Evolutionary conservation across 2,797 vertebrate species (phyloP), one percentile per base, ranked within the genome.

Genomic region (Liparis tanakae): DNA sequence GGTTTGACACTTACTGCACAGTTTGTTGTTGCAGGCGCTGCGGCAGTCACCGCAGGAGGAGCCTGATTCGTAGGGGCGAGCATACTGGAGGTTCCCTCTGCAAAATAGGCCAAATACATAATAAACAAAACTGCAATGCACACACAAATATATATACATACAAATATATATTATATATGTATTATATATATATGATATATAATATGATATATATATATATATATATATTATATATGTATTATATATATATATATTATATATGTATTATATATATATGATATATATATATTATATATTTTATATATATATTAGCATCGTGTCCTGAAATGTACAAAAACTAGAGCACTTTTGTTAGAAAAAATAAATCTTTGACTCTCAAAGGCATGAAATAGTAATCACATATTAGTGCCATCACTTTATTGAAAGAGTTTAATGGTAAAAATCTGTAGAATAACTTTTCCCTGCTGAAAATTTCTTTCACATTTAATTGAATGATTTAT

Each of bases 31-130:
- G 72, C 95, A 96, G 57, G 81, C 44, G 0, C 15, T n/a, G 18
- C 91, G 91, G 20, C 95, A 96, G 20, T 93, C 91, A 13, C 69
- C 85, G 41, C 96, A 96, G 48, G 91, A 34, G 4, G 54, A 0
- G 78, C 95, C 95, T 60, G 79, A 1, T 17, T 83, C 80, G 82
- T 96, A 96, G 54, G 90, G 91, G 0, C 10, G 20, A 22, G 72
- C 1, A 1, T 48, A 65, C 46, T 41, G 0, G 1, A 76, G 17
- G 81, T 96, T 96, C 33, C 94, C 95, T 1, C 95, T 96, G 89
- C 59, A 94, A 41, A 41, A 41, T 72, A 72, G 66, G 39, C 3
- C 60, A 81, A 25, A 70, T 7, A 85, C 76, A 73, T 63, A 81
- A 84, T 82, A 55, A 70, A 61, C 13, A 20, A 10, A 12, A 54